Base-by-base conservation (phyloP, 1,140 invertebrate species). In the Diabrotica undecimpunctata region DNA sequence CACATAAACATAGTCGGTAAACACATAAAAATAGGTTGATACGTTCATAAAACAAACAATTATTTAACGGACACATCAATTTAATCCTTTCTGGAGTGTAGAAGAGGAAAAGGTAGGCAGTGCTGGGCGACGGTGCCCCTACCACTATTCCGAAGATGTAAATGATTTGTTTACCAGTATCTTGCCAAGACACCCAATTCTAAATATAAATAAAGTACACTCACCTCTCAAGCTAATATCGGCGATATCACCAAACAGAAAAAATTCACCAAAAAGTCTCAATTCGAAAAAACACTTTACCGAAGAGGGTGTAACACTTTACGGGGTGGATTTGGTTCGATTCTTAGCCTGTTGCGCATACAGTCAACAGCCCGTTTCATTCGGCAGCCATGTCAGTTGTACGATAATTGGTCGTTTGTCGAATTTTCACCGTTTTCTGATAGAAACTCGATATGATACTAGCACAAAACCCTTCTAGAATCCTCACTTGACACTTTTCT, bases 101-200 rank as follows among this genome's bases (percentile, higher is more conserved):
- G 25, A 25, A 25, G 25, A 25, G 25, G 25, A 25, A 25, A 25
- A 25, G 25, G 25, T 25, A 25, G 25, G 25, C 25, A 46, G 41
- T n/a, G 5, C 8, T 10, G n/a, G 41, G 41, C 6, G 41, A 46
- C 41, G 3, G n/a, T 46, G n/a, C 10, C 51, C 65, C 25, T 35
- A 10, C 64, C 12, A 13, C 53, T 55, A 50, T 57, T 11, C 62
- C 69, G 64, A 52, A 52, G 37, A 53, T 35, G 51, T 38, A 65
- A 50, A 52, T 62, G 62, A 70, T 70, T 70, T 70, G 68, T 70
- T 70, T 70, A 70, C 68, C 50, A 66, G 57, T 60, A 64, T 59
- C 53, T n/a, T 70, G 68, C 68, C 68, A 70, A 69, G 61, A 59
- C 65, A 64, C 39, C 25, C 14, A 52, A 61, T 10, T 61, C 41